A percentile compares a stretch with the other conserved stretches of the same genome.
phyloP scores from a whole-genome alignment of 64 coral and sea anemone species.

The Platygyra sinensis region DNA sequence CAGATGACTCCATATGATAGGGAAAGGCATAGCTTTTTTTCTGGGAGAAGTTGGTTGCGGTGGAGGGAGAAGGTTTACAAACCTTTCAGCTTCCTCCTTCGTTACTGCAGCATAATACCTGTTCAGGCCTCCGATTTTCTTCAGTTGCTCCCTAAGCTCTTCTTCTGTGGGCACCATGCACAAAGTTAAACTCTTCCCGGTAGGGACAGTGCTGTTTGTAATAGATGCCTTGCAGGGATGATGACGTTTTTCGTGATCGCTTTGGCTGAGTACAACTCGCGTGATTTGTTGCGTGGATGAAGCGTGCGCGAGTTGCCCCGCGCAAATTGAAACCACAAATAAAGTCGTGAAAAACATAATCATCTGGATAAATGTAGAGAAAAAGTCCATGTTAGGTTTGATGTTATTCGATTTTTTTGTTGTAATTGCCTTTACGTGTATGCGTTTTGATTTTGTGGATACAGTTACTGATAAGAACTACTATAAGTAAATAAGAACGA shows the following conservation, averaged over 20 bases:
- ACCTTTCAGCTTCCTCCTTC: constrained; percentile 40
- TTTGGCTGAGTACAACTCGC: not conserved
- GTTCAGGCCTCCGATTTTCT: constrained; percentile 67
- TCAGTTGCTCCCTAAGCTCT: constrained; percentile 51
- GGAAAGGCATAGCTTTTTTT: not conserved
- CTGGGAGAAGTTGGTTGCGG: not conserved
- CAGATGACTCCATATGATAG: not conserved
- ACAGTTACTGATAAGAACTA: not conserved
- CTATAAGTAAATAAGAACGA: no score
- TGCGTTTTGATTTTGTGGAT: no score
- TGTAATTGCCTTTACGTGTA: not conserved
- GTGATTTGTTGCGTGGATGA: not conserved
- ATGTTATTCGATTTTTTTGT: not conserved
- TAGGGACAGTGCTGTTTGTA: constrained; percentile 18
- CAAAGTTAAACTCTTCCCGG: constrained; percentile 5
- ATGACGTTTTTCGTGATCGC: not conserved
- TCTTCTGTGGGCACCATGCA: constrained; percentile 64
- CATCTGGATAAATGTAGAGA: not conserved
- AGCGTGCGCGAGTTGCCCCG: not conserved
- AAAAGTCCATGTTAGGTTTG: not conserved
- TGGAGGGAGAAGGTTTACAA: constrained; percentile 56
- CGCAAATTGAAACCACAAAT: not conserved
- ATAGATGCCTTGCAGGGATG: not conserved
- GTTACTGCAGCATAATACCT: constrained; percentile 67
- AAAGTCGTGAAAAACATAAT: not conserved